These are phyloP conservation scores for Atherix ibis DNA, from an alignment of 2,888 invertebrate genomes.

Conservation along the genomic window DNA sequence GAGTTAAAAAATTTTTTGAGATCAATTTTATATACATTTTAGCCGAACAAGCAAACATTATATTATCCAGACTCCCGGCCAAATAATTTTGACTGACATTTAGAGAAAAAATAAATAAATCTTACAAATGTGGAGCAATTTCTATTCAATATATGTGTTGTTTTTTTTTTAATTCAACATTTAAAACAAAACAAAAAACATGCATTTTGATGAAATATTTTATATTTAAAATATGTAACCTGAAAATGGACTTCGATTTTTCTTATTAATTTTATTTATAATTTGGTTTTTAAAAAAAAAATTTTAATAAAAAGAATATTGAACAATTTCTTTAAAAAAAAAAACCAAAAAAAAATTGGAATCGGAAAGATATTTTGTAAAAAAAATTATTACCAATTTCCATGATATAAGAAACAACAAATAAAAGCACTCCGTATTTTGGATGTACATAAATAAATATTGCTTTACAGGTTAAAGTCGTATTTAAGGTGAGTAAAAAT, in stretches of 20 bases:
- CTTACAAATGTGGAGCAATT: conserved; percentile 15
- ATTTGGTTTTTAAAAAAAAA: not conserved
- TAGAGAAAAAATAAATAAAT: conserved; percentile 8
- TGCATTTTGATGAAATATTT: conserved; percentile 1
- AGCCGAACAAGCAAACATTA: too few species aligned
- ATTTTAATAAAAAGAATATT: not conserved
- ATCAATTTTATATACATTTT: too few species aligned
- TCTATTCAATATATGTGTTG: conserved; percentile 19
- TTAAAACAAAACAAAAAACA: conserved; percentile 25
- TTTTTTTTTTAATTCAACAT: conserved; percentile 19
- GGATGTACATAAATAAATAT: too few species aligned
- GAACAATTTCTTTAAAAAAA: not conserved
- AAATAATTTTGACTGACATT: conserved; percentile 32
- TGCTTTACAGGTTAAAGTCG: too few species aligned
- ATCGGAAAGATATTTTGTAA: too few species aligned
- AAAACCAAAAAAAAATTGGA: conserved; percentile 1
- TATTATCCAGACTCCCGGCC: conserved; percentile 27
- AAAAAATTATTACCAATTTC: too few species aligned
- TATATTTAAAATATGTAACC: conserved; percentile 16
- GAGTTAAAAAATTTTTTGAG: too few species aligned
- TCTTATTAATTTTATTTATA: conserved; percentile 4
- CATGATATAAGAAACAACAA: too few species aligned
- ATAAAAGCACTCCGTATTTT: too few species aligned
- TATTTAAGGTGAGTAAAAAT: too few species aligned
- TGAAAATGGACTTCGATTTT: conserved; percentile 34